Evolutionary conservation across 2,113 vertebrate genomes (phyloP).

Genomic region (Hippolais icterina): DNA sequence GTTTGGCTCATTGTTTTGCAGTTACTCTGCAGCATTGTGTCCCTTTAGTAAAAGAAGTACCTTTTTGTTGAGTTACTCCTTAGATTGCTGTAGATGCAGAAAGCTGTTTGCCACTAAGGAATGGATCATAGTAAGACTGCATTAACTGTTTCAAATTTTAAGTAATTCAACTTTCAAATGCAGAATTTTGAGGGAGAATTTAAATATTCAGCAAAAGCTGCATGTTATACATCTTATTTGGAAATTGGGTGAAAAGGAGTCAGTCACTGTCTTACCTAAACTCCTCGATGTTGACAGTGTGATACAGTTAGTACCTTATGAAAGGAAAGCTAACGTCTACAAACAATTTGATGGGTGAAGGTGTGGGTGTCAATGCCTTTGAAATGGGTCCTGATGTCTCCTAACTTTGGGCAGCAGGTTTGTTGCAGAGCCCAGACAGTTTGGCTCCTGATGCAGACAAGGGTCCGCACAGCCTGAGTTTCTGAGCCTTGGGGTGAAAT

Average conservation of each 20-base stretch:
- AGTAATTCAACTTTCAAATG: not conserved
- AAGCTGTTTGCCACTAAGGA: not conserved
- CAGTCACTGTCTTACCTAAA: not conserved
- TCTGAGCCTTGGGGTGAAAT: not conserved
- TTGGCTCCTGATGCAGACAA: not conserved
- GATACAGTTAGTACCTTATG: not conserved
- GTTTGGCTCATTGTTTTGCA: constrained; percentile 65
- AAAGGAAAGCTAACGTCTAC: not conserved
- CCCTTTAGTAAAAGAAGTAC: not conserved
- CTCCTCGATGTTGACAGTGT: not conserved
- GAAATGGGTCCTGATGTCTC: not conserved
- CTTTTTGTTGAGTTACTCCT: not conserved
- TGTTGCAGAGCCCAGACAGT: not conserved
- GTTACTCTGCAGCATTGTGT: not conserved
- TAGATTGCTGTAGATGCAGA: not conserved
- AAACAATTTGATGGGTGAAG: not conserved
- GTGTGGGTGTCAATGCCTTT: not conserved
- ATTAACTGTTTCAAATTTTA: not conserved
- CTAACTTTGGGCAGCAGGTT: not conserved
- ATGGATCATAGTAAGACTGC: not conserved
- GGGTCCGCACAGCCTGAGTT: not conserved
- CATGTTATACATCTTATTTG: not conserved
- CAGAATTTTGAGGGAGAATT: not conserved
- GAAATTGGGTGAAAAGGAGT: not conserved
- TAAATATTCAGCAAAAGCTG: not conserved